Evolutionary conservation across 2,797 vertebrate genomes (phyloP), one percentile per base, ranked within the genome.

Genomic region (Tiaroga cobitis): DNA sequence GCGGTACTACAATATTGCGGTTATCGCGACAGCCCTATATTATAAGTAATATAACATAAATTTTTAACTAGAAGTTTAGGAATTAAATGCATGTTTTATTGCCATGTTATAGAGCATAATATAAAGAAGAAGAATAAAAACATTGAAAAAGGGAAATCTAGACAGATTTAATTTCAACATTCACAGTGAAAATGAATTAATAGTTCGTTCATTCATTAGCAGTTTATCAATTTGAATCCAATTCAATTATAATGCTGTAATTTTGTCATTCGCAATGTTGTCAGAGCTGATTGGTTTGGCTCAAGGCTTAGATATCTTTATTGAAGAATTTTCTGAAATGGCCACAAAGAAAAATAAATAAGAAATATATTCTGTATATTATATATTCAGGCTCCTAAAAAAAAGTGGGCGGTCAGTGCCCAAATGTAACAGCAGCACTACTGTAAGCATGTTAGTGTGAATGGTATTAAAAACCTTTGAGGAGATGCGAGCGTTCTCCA

Each of bases 401-500:
- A 73, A 73, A 51, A 51, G 43, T 51, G 29, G 26, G 26, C 1
- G 15, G 16, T 74, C 43, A 21, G 18, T 24, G 11, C 5, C 29
- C 11, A 75, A 24, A 54, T 32, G 11, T 6, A 75, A 34, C 19
- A 79, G n/a, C 39, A 65, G 4, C 11, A 39, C 4, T 82, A 29
- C n/a, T 56, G 9, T 29, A 29, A 6, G 70, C 24, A 10, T 32
- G 80, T 77, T 24, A 4, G 32, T 19, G 24, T 7, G 63, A 43
- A 46, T 3, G 26, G n/a, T 37, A 2, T 15, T 10, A 10, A 16
- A 10, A 65, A 97, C 98, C 98, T 99, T 99, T 80, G 98, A 98
- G 77, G 97, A 98, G 85, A 99, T 96, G 34, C 98, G 96, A 85
- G 97, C 96, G 0, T 99, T 99, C 93, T 99, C 98, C 24, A 99